Conservation (phyloP, 2,888 invertebrate species). For the Pterostichus madidus region DNA sequence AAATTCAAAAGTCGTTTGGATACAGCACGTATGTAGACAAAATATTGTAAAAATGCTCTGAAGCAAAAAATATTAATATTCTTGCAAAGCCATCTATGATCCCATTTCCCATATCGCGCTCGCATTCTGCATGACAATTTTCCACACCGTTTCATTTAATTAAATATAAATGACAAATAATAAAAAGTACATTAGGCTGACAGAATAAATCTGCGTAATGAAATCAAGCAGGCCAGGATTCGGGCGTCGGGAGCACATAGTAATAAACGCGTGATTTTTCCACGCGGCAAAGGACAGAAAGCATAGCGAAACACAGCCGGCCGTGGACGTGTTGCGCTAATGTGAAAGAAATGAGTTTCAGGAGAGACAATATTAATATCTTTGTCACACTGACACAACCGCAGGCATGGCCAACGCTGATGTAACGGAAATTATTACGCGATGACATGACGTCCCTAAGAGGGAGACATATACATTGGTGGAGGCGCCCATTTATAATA, state of each 20-base stretch:
- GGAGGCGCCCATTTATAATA: too few species aligned
- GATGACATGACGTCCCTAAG: not conserved
- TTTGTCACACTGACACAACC: constrained; percentile 35
- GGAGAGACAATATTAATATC: constrained; percentile 48
- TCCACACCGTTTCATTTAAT: constrained; percentile 13
- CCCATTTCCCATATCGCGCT: constrained; percentile 1
- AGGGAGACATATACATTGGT: too few species aligned
- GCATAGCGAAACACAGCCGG: not conserved
- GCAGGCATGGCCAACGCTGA: constrained; percentile 1
- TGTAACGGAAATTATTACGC: constrained; percentile 28
- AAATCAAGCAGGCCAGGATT: constrained; percentile 8
- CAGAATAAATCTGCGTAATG: constrained; percentile 46
- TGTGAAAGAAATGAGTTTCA: constrained; percentile 49
- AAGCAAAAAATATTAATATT: too few species aligned
- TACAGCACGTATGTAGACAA: too few species aligned
- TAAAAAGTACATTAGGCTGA: constrained; percentile 30
- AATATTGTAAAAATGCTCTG: too few species aligned
- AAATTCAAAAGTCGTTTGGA: too few species aligned
- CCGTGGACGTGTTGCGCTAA: not conserved
- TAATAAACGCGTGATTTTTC: constrained; percentile 40
- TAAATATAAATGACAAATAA: constrained; percentile 40
- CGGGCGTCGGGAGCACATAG: too few species aligned
- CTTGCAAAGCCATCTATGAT: not conserved
- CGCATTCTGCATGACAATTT: constrained; percentile 13
- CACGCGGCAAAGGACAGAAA: not conserved